These are phyloP conservation scores for Dendrolimus pini DNA, from an alignment of 2,888 invertebrate genomes.

Conservation along the genomic window DNA sequence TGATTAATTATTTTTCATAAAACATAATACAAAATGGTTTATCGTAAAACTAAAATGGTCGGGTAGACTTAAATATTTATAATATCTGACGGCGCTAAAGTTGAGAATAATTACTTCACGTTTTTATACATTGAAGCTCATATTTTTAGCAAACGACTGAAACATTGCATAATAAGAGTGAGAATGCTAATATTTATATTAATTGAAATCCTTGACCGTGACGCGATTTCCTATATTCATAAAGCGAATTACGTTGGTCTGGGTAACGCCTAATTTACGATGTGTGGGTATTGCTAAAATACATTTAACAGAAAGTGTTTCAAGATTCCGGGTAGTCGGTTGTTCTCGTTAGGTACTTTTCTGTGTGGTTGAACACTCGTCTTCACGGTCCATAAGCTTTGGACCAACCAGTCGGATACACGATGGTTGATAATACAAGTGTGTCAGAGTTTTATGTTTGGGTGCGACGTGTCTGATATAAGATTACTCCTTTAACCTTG, in stretches of 20 bases:
- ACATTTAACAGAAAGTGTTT: too few species aligned
- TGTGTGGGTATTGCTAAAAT: neutral
- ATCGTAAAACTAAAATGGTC: neutral
- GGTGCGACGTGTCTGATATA: constrained; percentile 1
- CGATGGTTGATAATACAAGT: neutral
- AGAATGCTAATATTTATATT: neutral
- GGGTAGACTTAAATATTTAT: neutral
- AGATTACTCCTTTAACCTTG: constrained; percentile 1
- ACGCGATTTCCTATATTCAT: neutral
- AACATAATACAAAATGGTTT: neutral
- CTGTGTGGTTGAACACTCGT: neutral
- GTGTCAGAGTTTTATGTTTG: constrained; percentile 1
- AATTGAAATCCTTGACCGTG: neutral
- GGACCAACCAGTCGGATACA: constrained; percentile 10
- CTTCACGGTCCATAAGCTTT: constrained; percentile 5
- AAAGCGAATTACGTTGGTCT: neutral
- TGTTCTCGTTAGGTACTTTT: too few species aligned
- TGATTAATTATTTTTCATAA: neutral
- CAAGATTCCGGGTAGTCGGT: too few species aligned
- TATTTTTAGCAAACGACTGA: neutral
- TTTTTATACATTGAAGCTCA: neutral
- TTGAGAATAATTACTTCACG: neutral
- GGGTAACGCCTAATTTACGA: neutral
- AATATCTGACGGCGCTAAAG: neutral
- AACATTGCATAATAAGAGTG: neutral